Evolutionary conservation across 2,888 invertebrate genomes (phyloP), one percentile per base, ranked within the genome.

Genomic region (Drosophila glabriapex): DNA sequence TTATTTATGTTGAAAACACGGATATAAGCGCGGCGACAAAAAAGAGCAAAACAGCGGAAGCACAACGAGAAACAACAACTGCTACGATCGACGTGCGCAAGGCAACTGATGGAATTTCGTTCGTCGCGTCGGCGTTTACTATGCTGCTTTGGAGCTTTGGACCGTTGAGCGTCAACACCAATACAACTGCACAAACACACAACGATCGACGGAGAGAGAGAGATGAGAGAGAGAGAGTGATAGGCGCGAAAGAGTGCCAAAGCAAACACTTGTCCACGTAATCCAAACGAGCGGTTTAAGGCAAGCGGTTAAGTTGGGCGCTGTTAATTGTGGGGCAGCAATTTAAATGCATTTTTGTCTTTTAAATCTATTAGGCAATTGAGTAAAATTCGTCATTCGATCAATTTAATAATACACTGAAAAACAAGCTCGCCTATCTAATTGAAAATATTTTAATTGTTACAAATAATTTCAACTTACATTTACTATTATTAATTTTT

Each of bases 261-360:
- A n/a, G 46, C 54, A 66, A 66, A 58, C 85, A 80, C 76, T 82
- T 88, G 85, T 88, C 88, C 85, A 85, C 85, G 85, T 85, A 88
- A 87, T 78, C 90, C 88, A 80, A 80, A 61, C 53, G 61, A 63
- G 78, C 76, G 85, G 70, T 37, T 75, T 58, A 55, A n/a, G 9
- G 12, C 14, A 41, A 33, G 2, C 10, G 4, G 4, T n/a, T 6
- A 29, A n/a, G 43, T 55, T 28, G 25, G 39, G 49, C 35, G 58
- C 39, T 37, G 3, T 28, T 25, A 3, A n/a, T 33, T 22, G 1
- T 37, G 22, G 54, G 35, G 41, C 62, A 6, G 25, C 25, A 39
- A 29, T 39, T 53, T 0, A 7, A 54, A 5, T 28, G 3, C 1
- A 3, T 35, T 46, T 19, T 28, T 46, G 3, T 22, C 1, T 14